These are phyloP conservation scores for Athene cunicularia DNA, from an alignment of 2,113 vertebrate genomes.

Conservation along the genomic window DNA sequence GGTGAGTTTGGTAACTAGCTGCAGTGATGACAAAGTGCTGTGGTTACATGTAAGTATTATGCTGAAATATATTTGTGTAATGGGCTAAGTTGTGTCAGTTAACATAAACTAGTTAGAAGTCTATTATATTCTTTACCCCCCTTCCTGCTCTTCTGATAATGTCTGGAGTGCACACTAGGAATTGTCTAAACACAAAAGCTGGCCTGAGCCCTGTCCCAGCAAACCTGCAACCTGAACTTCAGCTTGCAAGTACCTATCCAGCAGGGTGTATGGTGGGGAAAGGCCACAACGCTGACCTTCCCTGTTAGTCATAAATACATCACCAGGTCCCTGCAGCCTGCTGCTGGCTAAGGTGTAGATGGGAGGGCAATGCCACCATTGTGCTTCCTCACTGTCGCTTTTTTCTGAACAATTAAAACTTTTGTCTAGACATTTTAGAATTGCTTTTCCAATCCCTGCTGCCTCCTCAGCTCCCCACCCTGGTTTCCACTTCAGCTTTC, in stretches of 20 bases:
- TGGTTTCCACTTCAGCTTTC: not conserved
- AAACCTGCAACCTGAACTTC: not conserved
- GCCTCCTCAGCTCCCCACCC: not conserved
- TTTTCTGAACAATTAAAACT: conserved; percentile 1
- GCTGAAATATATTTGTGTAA: not conserved
- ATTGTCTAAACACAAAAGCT: not conserved
- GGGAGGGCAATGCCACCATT: not conserved
- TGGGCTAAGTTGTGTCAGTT: not conserved
- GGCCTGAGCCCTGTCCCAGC: not conserved
- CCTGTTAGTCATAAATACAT: not conserved
- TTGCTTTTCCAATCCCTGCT: not conserved
- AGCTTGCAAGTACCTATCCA: not conserved
- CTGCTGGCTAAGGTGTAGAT: not conserved
- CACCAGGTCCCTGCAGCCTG: not conserved
- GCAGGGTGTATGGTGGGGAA: not conserved
- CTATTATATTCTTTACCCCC: not conserved
- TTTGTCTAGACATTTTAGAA: not conserved
- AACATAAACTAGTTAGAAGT: not conserved
- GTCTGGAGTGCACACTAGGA: not conserved
- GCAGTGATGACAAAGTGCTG: not conserved
- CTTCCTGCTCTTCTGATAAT: not conserved
- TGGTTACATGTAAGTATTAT: not conserved
- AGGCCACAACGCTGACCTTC: not conserved
- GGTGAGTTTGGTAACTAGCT: not conserved
- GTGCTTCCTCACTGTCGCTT: not conserved